These are phyloP conservation scores for Agelaius phoeniceus DNA, from an alignment of 2,113 vertebrate genomes.

Conservation along the genomic window DNA sequence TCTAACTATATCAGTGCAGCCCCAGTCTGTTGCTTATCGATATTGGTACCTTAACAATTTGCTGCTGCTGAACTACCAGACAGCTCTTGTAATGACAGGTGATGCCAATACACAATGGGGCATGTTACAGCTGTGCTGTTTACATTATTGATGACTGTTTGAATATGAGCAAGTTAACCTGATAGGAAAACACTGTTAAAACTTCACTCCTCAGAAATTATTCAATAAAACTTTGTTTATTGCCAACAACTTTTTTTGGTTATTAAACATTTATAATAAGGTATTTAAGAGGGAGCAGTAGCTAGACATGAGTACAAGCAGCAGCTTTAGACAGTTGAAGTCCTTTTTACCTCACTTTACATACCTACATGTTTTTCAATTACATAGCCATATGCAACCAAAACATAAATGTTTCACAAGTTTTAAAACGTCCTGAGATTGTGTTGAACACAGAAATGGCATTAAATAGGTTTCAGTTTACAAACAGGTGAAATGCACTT, in stretches of 20 bases:
- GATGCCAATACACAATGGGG: not conserved
- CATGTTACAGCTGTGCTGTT: not conserved
- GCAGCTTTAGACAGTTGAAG: not conserved
- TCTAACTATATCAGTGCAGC: slow-evolving; percentile 66
- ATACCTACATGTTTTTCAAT: not conserved
- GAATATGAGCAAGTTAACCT: not conserved
- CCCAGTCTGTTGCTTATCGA: slow-evolving; percentile 45
- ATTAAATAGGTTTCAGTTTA: not conserved
- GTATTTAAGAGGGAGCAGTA: not conserved
- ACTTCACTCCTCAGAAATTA: not conserved
- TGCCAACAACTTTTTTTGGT: not conserved
- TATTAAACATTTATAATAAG: not conserved
- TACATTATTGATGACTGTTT: not conserved
- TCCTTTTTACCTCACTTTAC: not conserved
- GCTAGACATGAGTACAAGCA: not conserved
- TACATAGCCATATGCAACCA: not conserved
- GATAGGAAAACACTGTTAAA: not conserved
- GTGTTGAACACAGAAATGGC: not conserved
- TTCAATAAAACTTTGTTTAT: not conserved
- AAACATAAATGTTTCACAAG: not conserved
- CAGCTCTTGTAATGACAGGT: not conserved
- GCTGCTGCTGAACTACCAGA: not conserved
- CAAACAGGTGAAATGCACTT: not conserved
- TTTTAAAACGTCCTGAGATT: not conserved
- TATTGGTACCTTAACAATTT: not conserved